These are phyloP conservation scores for Marisa cornuarietis DNA, from an alignment of 1,140 invertebrate species.

Conservation along the genomic window DNA sequence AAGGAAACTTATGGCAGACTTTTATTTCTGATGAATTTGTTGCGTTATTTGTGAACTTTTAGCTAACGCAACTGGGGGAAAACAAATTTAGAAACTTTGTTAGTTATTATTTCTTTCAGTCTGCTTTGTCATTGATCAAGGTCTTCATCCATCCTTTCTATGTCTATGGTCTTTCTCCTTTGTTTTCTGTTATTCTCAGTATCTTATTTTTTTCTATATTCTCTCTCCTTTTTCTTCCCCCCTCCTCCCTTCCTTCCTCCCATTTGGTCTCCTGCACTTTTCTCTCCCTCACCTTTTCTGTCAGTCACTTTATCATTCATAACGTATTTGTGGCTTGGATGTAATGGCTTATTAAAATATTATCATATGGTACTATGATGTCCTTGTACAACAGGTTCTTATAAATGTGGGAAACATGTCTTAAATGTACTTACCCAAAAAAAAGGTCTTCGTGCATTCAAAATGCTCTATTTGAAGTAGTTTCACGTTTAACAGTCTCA, in stretches of 20 bases:
- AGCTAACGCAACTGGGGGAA: neutral
- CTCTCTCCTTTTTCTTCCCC: slow-evolving; percentile 7
- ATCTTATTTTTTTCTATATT: neutral
- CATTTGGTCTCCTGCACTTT: neutral
- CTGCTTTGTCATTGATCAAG: neutral
- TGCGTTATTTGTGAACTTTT: no score
- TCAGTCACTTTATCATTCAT: neutral
- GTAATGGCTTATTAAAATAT: neutral
- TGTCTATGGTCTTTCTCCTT: neutral
- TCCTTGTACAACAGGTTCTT: neutral
- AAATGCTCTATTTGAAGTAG: neutral
- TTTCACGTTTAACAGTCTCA: neutral
- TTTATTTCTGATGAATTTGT: no score
- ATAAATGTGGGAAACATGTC: neutral
- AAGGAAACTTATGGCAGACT: no score
- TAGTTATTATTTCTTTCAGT: neutral
- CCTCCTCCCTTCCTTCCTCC: neutral
- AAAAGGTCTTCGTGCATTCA: neutral
- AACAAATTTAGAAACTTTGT: neutral
- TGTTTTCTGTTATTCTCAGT: neutral
- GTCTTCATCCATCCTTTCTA: neutral
- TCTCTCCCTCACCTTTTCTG: neutral
- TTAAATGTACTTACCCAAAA: neutral
- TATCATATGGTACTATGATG: neutral
- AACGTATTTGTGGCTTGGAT: neutral